phyloP scores from a whole-genome alignment of 2,888 invertebrate species.

The Galerucella calmariensis region DNA sequence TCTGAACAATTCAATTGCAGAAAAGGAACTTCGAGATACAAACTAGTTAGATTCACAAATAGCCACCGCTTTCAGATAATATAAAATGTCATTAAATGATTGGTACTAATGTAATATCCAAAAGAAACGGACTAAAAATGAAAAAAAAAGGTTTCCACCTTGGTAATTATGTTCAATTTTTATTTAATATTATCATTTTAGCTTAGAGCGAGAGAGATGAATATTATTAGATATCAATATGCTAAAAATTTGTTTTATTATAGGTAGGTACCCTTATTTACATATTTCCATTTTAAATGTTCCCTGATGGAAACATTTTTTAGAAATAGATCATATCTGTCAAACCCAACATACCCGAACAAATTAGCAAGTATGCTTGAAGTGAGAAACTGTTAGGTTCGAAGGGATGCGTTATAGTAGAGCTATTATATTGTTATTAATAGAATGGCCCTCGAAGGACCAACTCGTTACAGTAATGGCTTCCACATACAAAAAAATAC shows the following conservation, averaged over 20 bases:
- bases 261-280: too few relatives aligned
- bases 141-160: too few relatives aligned
- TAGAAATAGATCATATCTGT: neutral
- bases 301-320: neutral
- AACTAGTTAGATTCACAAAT: conserved; percentile 20
- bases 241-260: too few relatives aligned
- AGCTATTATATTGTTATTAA: conserved; percentile 56
- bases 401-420: conserved; percentile 34
- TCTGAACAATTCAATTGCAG: conserved; percentile 33
- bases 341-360: conserved; percentile 10
- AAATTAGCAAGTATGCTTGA: conserved; percentile 27
- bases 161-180: too few relatives aligned
- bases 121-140: too few relatives aligned
- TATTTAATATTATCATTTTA: too few relatives aligned
- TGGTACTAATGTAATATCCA: neutral
- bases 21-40: conserved; percentile 26
- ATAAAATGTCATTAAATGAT: neutral
- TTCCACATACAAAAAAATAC: conserved; percentile 53
- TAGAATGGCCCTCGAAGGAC: conserved; percentile 56
- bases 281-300: too few relatives aligned
- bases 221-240: too few relatives aligned
- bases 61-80: conserved; percentile 18
- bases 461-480: conserved; percentile 55
- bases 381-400: conserved; percentile 30
- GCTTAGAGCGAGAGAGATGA: too few relatives aligned